These are phyloP conservation scores for Heteromurus nitidus DNA, from an alignment of 2,888 invertebrate species.

Conservation along the genomic window DNA sequence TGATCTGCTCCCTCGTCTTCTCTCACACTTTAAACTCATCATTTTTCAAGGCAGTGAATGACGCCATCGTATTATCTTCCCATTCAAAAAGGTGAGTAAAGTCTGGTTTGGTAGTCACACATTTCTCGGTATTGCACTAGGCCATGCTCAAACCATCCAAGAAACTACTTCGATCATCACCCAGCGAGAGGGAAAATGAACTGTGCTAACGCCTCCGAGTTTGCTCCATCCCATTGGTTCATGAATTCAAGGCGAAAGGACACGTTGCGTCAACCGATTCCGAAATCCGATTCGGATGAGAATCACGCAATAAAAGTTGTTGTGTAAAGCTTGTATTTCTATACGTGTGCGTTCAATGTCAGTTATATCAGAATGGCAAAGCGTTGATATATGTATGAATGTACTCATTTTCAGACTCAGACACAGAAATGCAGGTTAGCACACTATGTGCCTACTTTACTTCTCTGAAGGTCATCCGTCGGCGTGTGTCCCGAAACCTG, in stretches of 20 bases:
- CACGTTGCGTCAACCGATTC: conserved; percentile 34
- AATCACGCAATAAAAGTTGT: no score
- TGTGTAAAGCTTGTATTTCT: neutral
- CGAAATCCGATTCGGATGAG: conserved; percentile 14
- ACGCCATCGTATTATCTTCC: conserved; percentile 24
- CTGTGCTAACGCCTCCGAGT: no score
- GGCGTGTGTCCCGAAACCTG: no score
- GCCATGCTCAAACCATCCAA: neutral
- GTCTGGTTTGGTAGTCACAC: no score
- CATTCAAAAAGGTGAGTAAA: no score
- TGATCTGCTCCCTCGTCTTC: no score
- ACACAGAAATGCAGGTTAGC: no score
- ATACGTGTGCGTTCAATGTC: neutral
- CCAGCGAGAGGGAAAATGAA: conserved; percentile 12
- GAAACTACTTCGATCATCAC: neutral
- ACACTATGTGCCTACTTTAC: no score
- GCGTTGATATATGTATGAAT: neutral
- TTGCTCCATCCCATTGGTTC: neutral
- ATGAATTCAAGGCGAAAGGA: no score
- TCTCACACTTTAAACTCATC: neutral
- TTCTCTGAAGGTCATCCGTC: conserved; percentile 1
- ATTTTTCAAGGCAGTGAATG: conserved; percentile 37
- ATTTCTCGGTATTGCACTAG: no score
- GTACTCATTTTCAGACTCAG: neutral
- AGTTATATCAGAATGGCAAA: neutral